Percentiles rank a stretch among this genome's conserved stretches.
These are phyloP conservation scores for Mactromeris polynyma DNA, from an alignment of 2,888 invertebrate genomes.

Conservation along the genomic window DNA sequence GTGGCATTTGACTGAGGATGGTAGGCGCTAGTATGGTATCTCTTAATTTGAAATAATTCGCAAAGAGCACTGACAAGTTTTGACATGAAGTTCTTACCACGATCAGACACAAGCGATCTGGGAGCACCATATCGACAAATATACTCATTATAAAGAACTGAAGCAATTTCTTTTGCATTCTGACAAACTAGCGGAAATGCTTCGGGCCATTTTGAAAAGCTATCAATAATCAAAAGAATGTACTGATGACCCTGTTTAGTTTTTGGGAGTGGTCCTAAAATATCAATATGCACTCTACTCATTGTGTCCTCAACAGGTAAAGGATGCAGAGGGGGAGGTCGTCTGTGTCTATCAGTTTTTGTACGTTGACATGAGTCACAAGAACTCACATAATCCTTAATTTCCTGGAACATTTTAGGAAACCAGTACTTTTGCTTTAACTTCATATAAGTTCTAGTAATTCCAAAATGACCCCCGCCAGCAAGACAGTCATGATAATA, in stretches of 20 bases:
- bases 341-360: constrained; percentile 34
- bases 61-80: no score
- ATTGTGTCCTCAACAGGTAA: no score
- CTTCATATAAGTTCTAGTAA: constrained; percentile 32
- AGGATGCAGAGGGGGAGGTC: constrained; percentile 49
- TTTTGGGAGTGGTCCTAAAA: no score
- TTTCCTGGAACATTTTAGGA: constrained; percentile 33
- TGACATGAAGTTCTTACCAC: constrained; percentile 67
- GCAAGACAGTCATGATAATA: constrained; percentile 49
- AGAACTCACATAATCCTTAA: constrained; percentile 35
- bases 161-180: constrained; percentile 50
- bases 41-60: constrained; percentile 66
- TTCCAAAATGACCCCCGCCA: constrained; percentile 45
- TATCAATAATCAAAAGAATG: constrained; percentile 47
- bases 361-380: constrained; percentile 39
- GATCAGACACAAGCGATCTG: constrained; percentile 34
- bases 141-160: constrained; percentile 46
- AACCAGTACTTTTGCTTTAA: constrained; percentile 38
- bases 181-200: constrained; percentile 44
- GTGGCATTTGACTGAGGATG: constrained; percentile 66
- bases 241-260: constrained; percentile 45
- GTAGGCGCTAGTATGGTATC: constrained; percentile 58
- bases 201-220: constrained; percentile 53
- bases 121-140: constrained; percentile 51
- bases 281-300: constrained; percentile 49